Percentiles rank a stretch among this genome's conserved stretches.
Evolutionary conservation across 2,888 invertebrate genomes (phyloP).

Genomic region (Pseudococcus viburni): DNA sequence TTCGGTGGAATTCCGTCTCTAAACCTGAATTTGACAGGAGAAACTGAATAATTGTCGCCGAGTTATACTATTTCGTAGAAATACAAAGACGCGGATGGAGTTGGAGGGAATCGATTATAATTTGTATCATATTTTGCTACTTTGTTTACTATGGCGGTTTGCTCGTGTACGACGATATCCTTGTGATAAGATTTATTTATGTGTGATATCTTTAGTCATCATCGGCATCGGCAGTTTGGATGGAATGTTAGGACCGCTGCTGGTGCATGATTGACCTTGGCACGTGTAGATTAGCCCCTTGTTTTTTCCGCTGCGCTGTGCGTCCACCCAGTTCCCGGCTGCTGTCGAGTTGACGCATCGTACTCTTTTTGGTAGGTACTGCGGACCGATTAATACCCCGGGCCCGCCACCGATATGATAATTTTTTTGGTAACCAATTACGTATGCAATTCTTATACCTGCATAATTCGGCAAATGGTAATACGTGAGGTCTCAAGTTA

Average conservation of each 20-base stretch:
- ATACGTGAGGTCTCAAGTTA: background rate
- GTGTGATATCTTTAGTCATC: conserved; percentile 60
- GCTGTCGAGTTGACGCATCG: background rate
- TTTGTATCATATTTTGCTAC: conserved; percentile 56
- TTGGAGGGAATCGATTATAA: conserved; percentile 61
- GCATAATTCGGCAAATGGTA: conserved; percentile 13
- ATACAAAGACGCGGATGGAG: background rate
- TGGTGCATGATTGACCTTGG: conserved; percentile 65
- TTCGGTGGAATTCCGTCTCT: too few relatives aligned
- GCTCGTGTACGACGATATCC: conserved; percentile 63
- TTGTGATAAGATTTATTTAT: conserved; percentile 62
- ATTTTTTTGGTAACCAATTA: conserved; percentile 13
- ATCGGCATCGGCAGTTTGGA: conserved; percentile 59
- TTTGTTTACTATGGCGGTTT: background rate
- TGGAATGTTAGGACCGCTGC: conserved; percentile 57
- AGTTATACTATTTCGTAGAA: background rate
- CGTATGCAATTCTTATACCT: background rate
- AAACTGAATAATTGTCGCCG: too few relatives aligned
- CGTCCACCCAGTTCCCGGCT: background rate
- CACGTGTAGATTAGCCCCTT: conserved; percentile 66
- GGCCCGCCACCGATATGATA: background rate
- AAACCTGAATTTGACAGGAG: too few relatives aligned
- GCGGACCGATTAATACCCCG: background rate
- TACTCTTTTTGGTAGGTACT: background rate
- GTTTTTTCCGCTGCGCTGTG: conserved; percentile 44